Evolutionary conservation across 2,888 invertebrate genomes (phyloP).

Genomic region (Thymelicus sylvestris): DNA sequence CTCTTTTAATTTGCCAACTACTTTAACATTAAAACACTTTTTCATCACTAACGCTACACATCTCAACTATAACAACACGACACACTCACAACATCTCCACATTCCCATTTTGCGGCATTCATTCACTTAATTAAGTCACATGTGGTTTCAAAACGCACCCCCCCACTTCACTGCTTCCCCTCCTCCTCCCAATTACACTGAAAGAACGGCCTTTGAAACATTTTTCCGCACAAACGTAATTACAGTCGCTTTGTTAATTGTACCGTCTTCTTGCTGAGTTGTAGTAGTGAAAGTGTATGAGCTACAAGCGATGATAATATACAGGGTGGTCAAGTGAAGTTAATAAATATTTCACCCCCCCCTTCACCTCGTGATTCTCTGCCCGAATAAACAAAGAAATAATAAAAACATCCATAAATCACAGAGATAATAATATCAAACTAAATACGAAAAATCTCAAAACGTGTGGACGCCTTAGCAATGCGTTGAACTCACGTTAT

Average conservation of each 20-base stretch:
- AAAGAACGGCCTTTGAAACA: conserved; percentile 46
- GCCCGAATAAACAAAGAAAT: too few species aligned
- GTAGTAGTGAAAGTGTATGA: not conserved
- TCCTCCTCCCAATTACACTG: conserved; percentile 42
- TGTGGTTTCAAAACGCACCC: conserved; percentile 34
- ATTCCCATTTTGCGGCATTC: conserved; percentile 19
- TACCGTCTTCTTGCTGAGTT: conserved; percentile 39
- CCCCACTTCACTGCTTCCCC: not conserved
- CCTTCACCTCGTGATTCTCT: too few species aligned
- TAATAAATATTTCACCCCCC: too few species aligned
- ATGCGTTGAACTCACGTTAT: too few species aligned
- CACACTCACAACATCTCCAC: not conserved
- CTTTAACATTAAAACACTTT: not conserved
- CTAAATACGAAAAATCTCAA: too few species aligned
- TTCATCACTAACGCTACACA: not conserved
- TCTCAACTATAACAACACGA: not conserved
- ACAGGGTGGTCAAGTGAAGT: too few species aligned
- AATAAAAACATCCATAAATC: too few species aligned
- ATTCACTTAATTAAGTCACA: conserved; percentile 34
- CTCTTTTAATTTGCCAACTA: too few species aligned
- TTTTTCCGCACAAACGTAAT: conserved; percentile 50
- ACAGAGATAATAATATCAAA: too few species aligned
- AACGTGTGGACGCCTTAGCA: too few species aligned
- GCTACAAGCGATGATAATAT: not conserved
- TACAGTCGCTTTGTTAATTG: conserved; percentile 54